Conservation (phyloP, 2,797 vertebrate genomes). For the Otus scops region DNA sequence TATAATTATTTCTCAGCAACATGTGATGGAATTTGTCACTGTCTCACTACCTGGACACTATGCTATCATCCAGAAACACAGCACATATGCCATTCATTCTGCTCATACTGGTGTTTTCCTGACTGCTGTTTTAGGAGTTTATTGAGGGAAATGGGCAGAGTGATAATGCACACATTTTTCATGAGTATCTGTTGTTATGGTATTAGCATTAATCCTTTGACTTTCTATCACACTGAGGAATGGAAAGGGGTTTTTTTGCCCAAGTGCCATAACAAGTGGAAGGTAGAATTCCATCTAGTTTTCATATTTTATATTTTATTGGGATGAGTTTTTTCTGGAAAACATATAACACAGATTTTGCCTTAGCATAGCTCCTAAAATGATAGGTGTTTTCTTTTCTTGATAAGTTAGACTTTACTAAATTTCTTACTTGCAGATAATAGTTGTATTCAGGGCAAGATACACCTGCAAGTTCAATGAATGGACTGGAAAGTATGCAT, state of each 20-base stretch:
- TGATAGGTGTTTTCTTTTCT: background rate
- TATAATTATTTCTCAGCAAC: conserved; percentile 8
- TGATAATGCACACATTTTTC: background rate
- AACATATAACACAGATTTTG: background rate
- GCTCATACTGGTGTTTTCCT: conserved; percentile 39
- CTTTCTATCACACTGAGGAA: background rate
- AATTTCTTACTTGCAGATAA: background rate
- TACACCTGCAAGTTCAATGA: background rate
- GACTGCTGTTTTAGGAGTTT: conserved; percentile 3
- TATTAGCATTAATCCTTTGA: background rate
- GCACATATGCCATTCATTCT: background rate
- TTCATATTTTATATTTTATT: background rate
- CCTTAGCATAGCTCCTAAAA: background rate
- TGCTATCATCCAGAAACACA: conserved; percentile 40
- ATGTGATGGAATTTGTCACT: conserved; percentile 20
- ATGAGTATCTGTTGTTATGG: background rate
- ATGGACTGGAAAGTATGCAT: background rate
- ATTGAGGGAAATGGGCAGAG: background rate
- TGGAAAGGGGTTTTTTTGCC: background rate
- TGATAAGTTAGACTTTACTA: background rate
- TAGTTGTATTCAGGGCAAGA: background rate
- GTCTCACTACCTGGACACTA: conserved; percentile 1
- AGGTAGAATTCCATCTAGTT: background rate
- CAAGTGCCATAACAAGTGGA: background rate
- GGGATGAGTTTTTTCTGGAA: background rate